Conservation (phyloP, 2,113 vertebrate species). For the Tricholaema leucomelas region DNA sequence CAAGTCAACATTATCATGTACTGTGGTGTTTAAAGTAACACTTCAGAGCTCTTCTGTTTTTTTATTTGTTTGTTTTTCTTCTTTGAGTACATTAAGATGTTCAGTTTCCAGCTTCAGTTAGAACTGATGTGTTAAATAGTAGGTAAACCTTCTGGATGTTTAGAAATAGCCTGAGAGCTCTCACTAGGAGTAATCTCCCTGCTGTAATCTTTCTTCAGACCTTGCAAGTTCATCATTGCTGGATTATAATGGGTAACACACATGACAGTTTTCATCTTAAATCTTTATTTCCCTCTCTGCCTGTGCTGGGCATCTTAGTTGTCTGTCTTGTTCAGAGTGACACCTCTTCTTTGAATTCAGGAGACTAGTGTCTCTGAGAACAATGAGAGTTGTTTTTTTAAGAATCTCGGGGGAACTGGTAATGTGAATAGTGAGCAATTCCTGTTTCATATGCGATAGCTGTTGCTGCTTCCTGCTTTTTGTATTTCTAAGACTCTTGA, state of each 20-base stretch:
- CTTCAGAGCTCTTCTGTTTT: not conserved
- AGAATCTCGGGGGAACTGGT: not conserved
- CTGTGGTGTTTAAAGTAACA: not conserved
- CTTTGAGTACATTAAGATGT: not conserved
- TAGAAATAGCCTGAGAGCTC: not conserved
- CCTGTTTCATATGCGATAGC: not conserved
- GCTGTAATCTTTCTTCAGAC: not conserved
- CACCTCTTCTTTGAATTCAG: not conserved
- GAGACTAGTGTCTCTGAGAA: not conserved
- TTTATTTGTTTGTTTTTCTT: not conserved
- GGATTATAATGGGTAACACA: not conserved
- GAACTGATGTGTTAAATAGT: not conserved
- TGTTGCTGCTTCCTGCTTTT: not conserved
- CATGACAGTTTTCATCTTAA: not conserved
- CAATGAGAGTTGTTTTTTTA: not conserved
- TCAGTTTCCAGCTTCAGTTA: not conserved
- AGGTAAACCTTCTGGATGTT: not conserved
- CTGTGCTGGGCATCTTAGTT: not conserved
- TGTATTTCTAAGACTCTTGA: not conserved
- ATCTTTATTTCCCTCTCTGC: not conserved
- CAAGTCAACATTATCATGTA: not conserved
- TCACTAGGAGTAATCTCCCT: not conserved
- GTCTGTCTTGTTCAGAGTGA: not conserved
- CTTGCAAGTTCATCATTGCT: not conserved
- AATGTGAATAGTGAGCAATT: not conserved